Evolutionary conservation across 2,113 vertebrate genomes (phyloP).

Genomic region (Elachura formosa): DNA sequence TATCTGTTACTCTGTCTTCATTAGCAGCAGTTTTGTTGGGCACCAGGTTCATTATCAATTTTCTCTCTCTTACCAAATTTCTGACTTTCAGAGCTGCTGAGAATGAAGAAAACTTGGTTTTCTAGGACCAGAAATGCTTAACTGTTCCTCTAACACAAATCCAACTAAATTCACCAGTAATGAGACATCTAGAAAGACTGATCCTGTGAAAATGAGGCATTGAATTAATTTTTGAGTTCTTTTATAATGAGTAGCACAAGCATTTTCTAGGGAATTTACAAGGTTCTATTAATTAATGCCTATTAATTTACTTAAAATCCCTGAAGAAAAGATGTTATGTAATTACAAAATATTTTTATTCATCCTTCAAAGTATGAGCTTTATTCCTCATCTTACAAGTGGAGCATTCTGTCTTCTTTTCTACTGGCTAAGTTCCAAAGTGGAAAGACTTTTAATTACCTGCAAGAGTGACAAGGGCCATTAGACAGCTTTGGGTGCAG

Average conservation of each 20-base stretch:
- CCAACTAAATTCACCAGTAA: background rate
- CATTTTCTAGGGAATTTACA: background rate
- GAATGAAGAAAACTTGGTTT: background rate
- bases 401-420: background rate
- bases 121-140: background rate
- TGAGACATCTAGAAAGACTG: background rate
- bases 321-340: background rate
- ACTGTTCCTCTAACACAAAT: background rate
- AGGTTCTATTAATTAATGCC: constrained; percentile 12
- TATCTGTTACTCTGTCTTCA: background rate
- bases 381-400: background rate
- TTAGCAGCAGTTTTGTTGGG: background rate
- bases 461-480: background rate
- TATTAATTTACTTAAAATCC: constrained; percentile 16
- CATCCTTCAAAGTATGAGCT: background rate
- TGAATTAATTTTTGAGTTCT: background rate
- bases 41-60: background rate
- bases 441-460: constrained; percentile 50
- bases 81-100: background rate
- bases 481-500: constrained; percentile 26
- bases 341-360: background rate
- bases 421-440: constrained; percentile 7
- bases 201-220: background rate
- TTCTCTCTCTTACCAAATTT: background rate
- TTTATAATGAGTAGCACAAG: background rate